Evolutionary conservation across 2,888 invertebrate genomes (phyloP).

Genomic region (Drosophila barbarae): DNA sequence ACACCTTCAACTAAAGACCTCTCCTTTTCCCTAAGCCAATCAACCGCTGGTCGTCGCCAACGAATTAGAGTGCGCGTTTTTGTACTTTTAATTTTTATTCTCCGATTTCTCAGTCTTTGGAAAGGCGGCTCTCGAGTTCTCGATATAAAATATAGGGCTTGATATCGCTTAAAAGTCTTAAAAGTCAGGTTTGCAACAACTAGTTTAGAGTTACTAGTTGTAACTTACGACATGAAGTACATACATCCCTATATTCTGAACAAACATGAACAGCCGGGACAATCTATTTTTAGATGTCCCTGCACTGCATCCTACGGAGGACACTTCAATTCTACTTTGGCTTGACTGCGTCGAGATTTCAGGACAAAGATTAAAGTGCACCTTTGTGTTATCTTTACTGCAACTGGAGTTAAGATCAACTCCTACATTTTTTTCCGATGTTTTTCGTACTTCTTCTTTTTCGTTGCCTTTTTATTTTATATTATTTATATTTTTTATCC

Average conservation of each 20-base stretch:
- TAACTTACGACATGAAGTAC: not conserved
- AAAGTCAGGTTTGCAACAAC: not conserved
- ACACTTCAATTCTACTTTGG: conserved; percentile 70
- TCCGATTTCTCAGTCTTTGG: conserved; percentile 32
- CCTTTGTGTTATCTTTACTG: conserved; percentile 71
- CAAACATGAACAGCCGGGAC: not conserved
- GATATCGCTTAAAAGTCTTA: no score
- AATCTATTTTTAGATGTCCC: not conserved
- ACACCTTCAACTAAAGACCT: not conserved
- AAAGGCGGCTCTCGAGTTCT: no score
- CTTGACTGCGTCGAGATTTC: conserved; percentile 61
- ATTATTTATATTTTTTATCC: conserved; percentile 18
- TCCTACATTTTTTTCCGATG: conserved; percentile 49
- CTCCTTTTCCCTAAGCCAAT: conserved; percentile 31
- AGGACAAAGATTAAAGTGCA: conserved; percentile 75
- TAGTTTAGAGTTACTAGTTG: not conserved
- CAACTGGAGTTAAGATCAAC: conserved; percentile 59
- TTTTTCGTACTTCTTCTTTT: conserved; percentile 10
- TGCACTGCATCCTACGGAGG: conserved; percentile 13
- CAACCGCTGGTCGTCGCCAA: conserved; percentile 1
- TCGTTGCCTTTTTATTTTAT: conserved; percentile 16
- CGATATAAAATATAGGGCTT: no score
- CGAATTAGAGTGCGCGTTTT: conserved; percentile 2
- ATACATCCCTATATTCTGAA: not conserved
- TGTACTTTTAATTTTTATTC: not conserved